A percentile compares a stretch with the other conserved stretches of the same genome.
phyloP scores from a whole-genome alignment of 2,797 vertebrate genomes.

The Austrolebias charrua region DNA sequence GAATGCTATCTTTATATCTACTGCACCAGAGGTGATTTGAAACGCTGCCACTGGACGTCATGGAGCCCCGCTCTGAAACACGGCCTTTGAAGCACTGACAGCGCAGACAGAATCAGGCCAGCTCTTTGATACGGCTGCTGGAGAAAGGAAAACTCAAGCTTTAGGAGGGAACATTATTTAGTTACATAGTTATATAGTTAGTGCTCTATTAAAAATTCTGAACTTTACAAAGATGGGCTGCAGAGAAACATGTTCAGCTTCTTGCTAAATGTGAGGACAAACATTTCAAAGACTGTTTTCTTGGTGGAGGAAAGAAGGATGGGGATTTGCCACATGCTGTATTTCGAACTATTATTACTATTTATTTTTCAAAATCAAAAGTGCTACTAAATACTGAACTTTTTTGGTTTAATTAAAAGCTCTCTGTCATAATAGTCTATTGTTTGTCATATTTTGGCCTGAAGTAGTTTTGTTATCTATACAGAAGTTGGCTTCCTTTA shows the following conservation, averaged over 20 bases:
- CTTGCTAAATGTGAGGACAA: neutral
- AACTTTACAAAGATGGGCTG: conserved; percentile 27
- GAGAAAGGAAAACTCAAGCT: conserved; percentile 52
- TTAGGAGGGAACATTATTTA: conserved; percentile 63
- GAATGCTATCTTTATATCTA: conserved; percentile 79
- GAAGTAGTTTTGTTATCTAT: conserved; percentile 53
- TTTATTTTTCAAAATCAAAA: neutral
- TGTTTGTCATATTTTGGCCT: conserved; percentile 50
- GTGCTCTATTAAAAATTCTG: conserved; percentile 42
- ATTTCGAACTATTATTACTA: no score
- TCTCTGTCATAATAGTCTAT: conserved; percentile 48
- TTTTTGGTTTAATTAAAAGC: conserved; percentile 56
- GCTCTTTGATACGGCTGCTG: conserved; percentile 60
- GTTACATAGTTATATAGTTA: no score
- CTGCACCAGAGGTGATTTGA: conserved; percentile 78
- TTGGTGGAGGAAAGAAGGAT: neutral
- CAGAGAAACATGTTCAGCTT: conserved; percentile 30
- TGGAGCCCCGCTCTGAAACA: conserved; percentile 58
- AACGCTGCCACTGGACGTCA: conserved; percentile 73
- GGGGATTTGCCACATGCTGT: neutral
- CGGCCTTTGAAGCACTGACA: conserved; percentile 71
- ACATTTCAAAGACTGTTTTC: neutral
- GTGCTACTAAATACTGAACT: neutral
- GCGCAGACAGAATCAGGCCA: conserved; percentile 71
- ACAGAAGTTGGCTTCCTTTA: conserved; percentile 66